Conservation (phyloP, 2,113 vertebrate species). For the Periophthalmus modestus region DNA sequence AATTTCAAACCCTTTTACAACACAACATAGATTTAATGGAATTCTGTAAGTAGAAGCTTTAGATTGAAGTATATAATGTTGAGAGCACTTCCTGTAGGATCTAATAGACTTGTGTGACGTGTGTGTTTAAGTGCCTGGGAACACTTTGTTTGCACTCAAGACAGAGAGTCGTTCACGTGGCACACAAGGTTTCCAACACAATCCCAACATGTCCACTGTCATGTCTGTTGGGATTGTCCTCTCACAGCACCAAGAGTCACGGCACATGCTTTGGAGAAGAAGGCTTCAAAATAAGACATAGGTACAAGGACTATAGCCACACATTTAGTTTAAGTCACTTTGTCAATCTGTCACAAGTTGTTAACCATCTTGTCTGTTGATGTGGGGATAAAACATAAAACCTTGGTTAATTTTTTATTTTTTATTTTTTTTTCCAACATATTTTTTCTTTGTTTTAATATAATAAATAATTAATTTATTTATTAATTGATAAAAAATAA, state of each 20-base stretch:
- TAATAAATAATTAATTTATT: no score
- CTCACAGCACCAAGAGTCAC: not conserved
- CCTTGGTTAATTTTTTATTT: no score
- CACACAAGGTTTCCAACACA: conserved; percentile 8
- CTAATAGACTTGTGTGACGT: conserved; percentile 17
- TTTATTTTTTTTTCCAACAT: no score
- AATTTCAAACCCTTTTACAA: not conserved
- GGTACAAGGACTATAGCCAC: no score
- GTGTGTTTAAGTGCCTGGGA: conserved; percentile 18
- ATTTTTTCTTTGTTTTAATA: no score
- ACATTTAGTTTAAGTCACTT: no score
- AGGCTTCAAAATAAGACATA: not conserved
- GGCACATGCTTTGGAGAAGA: not conserved
- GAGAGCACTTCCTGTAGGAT: not conserved
- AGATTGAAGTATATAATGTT: not conserved
- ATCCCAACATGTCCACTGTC: not conserved
- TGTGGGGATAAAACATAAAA: no score
- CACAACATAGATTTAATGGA: not conserved
- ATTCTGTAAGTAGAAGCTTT: not conserved
- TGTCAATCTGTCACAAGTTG: no score
- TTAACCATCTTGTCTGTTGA: no score
- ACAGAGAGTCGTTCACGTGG: not conserved
- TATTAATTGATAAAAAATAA: no score
- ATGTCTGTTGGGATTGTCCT: not conserved
- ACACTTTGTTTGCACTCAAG: not conserved